Base-by-base conservation (phyloP, 2,797 vertebrate species). In the Adrianichthys oophorus region DNA sequence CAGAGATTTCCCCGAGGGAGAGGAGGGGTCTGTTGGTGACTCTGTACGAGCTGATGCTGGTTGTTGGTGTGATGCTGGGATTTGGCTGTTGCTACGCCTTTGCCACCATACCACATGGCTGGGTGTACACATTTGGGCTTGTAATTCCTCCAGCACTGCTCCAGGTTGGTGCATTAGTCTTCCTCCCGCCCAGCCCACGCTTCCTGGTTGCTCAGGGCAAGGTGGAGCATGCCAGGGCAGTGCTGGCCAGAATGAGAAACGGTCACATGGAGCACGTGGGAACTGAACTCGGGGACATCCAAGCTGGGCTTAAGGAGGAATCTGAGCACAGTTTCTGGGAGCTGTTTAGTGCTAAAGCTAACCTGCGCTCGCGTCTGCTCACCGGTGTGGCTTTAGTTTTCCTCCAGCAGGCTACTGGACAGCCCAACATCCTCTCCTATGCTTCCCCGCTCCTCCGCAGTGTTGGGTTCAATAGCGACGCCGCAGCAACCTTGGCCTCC, bases 341-440 rank as follows among this genome's bases (percentile, higher is more conserved):
- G 79, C 67, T 99, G 45, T 97, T 99, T 78, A 87, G 92, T 26
- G 69, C 90, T 21, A 94, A 92, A 64, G 93, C 95, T 77, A 99
- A 99, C 84, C 92, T 99, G 87, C 93, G 95, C 24, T 87, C 87
- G 1, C 90, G 96, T 43, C 75, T 98, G 62, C 85, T 96, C n/a
- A 94, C 94, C 15, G 97, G 96, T 0, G 83, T 94, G 29, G 84
- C 77, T 0, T 52, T 99, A 46, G 95, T 94, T 16, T 96, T 98
- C 87, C 95, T 99, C 75, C 94, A 96, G 73, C 97, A 99, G 85
- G 91, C 86, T 1, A 98, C 96, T 0, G 97, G 97, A 1, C 97
- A 99, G 62, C 96, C 96, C 41, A 98, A 98, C 78, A 91, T 99
- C 83, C 87, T 98, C 43, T 95, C 94, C 70, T 99, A 98, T 7